Conservation (phyloP, 2,113 vertebrate genomes). For the Columba janthina region DNA sequence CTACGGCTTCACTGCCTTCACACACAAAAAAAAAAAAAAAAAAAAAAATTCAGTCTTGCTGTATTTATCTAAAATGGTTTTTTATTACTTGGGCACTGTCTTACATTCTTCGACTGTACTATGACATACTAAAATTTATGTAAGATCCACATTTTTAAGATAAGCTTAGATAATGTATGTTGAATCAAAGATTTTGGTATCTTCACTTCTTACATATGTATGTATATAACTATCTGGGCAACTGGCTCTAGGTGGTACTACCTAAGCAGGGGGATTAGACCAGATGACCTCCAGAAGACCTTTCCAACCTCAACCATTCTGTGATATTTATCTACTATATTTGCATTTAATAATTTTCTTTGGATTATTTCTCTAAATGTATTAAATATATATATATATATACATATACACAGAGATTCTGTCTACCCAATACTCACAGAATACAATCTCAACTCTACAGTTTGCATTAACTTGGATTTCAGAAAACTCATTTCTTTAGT, state of each 20-base stretch:
- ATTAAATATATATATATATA: background rate
- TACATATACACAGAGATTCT: background rate
- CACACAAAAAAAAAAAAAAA: background rate
- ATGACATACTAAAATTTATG: background rate
- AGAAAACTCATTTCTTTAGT: background rate
- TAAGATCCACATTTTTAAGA: background rate
- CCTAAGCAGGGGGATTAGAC: rapidly evolving
- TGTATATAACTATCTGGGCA: background rate
- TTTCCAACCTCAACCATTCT: background rate
- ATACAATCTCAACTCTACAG: background rate
- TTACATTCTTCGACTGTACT: background rate
- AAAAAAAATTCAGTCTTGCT: background rate
- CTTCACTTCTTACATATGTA: background rate
- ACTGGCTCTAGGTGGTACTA: background rate
- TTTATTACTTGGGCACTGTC: background rate
- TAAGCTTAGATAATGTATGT: background rate
- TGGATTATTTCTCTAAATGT: background rate
- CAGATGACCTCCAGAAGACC: background rate
- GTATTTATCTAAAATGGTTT: background rate
- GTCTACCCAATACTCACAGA: background rate
- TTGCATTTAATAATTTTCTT: background rate
- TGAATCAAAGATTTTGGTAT: background rate
- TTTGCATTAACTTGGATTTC: background rate
- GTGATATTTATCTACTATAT: background rate
- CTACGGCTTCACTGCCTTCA: background rate